Base-by-base conservation (phyloP, 64 coral and sea anemone genomes). In the Montipora capricornis region DNA sequence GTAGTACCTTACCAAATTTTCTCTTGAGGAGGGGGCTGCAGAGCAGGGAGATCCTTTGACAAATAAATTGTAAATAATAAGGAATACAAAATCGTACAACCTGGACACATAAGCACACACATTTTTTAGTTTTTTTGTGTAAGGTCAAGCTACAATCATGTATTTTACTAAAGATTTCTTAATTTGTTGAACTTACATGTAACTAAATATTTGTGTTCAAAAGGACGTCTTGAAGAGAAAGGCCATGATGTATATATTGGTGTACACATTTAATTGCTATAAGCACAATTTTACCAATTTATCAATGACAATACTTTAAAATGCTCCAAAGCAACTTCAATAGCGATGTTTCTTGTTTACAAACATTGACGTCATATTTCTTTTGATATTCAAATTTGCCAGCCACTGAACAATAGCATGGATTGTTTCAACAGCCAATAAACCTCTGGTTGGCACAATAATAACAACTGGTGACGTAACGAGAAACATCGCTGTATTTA, bases 271-370 rank as follows among this genome's bases (percentile, higher is more conserved):
- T 71, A 20, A 71, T 71, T 20, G 68, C 68, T 71, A 26, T 71
- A 71, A 71, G 9, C 68, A 71, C 68, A 71, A 20, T 71, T 71
- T 71, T 71, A 71, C 68, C 17, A 71, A 71, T 71, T 71, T 71
- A 71, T 71, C 68, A 71, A 71, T 71, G 68, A 64, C 60, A 4
- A 71, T 71, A 71, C 68, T 24, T 71, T 71, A 71, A 71, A 71
- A 71, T 24, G 68, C 68, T 71, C 68, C 68, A 71, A 71, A 71
- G 68, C 68, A 71, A 71, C 68, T 71, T 71, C 68, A 71, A 71
- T 64, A 64, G 60, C 60, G 60, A 64, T 64, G 60, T 64, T 64
- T 64, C 60, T 64, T 64, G 60, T 64, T 64, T 64, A 64, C 60
- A 64, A 64, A 64, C 60, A 64, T 64, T 64, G 60, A 64, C 60